Evolutionary conservation across 2,797 vertebrate species (phyloP).

Genomic region (Gastrophryne carolinensis): DNA sequence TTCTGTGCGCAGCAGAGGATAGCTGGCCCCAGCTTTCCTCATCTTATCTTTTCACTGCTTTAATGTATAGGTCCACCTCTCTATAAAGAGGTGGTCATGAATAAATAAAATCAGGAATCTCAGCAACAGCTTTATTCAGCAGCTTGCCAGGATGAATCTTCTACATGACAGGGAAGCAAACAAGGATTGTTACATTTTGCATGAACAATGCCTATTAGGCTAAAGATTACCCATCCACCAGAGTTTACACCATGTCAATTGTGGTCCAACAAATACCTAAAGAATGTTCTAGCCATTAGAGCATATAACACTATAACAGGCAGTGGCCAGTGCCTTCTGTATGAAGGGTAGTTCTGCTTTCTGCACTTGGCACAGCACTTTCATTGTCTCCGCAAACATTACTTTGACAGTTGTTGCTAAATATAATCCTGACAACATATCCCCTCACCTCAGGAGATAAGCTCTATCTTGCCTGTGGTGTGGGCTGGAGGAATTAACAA

Average conservation of each 20-base stretch:
- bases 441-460: background rate
- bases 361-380: background rate
- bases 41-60: too few relatives aligned
- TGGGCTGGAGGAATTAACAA: background rate
- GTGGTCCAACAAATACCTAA: background rate
- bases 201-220: too few relatives aligned
- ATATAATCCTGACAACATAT: constrained; percentile 9
- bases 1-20: too few relatives aligned
- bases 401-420: background rate
- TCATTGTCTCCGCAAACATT: background rate
- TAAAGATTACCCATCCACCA: too few relatives aligned
- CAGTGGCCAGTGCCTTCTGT: background rate
- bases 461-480: constrained; percentile 1
- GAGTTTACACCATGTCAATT: background rate
- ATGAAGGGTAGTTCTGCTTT: background rate
- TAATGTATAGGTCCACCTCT: too few relatives aligned
- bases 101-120: too few relatives aligned
- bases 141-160: too few relatives aligned
- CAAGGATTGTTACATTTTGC: too few relatives aligned
- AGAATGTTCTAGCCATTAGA: background rate
- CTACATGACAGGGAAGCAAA: too few relatives aligned
- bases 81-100: too few relatives aligned
- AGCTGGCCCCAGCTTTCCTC: too few relatives aligned
- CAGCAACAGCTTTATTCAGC: too few relatives aligned
- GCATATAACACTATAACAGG: background rate